These are phyloP conservation scores for Spheniscus mendiculus DNA, from an alignment of 2,113 vertebrate genomes.

Conservation along the genomic window DNA sequence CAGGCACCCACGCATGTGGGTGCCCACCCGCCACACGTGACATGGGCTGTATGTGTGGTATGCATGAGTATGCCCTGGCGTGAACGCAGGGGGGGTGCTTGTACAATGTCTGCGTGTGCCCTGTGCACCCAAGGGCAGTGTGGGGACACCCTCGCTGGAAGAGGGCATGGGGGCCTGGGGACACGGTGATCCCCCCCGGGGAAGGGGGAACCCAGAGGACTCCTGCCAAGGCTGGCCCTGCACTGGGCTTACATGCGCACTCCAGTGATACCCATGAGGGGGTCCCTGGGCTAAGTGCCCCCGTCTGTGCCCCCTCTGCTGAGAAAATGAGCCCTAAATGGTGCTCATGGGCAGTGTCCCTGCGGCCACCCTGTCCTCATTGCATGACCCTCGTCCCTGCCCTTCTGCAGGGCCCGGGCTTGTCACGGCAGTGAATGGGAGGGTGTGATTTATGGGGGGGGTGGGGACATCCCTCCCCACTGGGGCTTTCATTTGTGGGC, in stretches of 20 bases:
- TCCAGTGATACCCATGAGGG: background rate
- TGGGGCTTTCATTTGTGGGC: background rate
- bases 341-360: background rate
- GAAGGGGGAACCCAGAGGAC: background rate
- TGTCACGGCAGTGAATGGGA: background rate
- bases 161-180: background rate
- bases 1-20: fast-evolving
- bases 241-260: background rate
- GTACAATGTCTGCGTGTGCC: fast-evolving
- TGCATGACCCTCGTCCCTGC: background rate
- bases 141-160: background rate
- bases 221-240: background rate
- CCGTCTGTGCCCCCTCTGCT: background rate
- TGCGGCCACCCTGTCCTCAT: background rate
- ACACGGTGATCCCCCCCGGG: background rate
- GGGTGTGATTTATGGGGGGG: background rate
- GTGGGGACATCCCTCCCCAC: background rate
- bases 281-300: background rate
- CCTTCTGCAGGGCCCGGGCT: background rate
- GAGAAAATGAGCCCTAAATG: background rate
- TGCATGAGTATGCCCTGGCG: background rate
- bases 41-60: background rate
- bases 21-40: fast-evolving
- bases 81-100: fast-evolving
- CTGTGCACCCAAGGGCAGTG: background rate